Evolutionary conservation across 1,140 invertebrate genomes (phyloP).

Genomic region (Aphelenchoides fujianensis): DNA sequence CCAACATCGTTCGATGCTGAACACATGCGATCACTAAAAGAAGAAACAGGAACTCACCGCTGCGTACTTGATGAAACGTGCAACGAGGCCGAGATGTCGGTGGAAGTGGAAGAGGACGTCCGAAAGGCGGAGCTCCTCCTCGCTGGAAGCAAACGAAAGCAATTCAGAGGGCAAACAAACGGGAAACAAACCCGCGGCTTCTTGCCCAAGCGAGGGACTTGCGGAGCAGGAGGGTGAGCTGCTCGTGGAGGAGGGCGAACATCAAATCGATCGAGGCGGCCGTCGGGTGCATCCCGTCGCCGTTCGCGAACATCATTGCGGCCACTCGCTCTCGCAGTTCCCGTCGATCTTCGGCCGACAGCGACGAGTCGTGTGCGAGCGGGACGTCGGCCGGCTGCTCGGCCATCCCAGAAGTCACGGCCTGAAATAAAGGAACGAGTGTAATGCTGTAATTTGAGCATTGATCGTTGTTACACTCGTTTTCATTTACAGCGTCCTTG

Average conservation of each 20-base stretch:
- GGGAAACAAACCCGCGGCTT: conserved; percentile 15
- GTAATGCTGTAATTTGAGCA: no score
- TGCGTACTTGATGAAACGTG: conserved; percentile 19
- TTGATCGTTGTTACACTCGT: no score
- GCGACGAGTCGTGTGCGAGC: no score
- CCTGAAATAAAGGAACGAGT: no score
- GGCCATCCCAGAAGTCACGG: no score
- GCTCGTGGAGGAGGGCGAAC: conserved; percentile 15
- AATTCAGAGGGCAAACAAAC: no score
- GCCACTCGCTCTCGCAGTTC: background rate
- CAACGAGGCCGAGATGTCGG: conserved; percentile 27
- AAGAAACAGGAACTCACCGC: conserved; percentile 8
- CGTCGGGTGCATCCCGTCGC: conserved; percentile 26
- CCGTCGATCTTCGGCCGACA: no score
- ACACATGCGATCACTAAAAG: background rate
- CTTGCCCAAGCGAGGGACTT: conserved; percentile 2
- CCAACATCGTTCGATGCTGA: background rate
- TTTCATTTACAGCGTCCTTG: no score
- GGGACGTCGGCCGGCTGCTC: no score
- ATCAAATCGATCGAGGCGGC: conserved; percentile 29
- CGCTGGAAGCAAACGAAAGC: conserved; percentile 18
- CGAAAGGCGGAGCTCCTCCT: conserved; percentile 15
- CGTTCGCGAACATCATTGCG: conserved; percentile 34
- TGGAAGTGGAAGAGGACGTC: conserved; percentile 18
- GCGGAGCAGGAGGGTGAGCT: conserved; percentile 26